Evolutionary conservation across 2,113 vertebrate genomes (phyloP), one percentile per base, ranked within the genome.

Genomic region (Podarcis raffonei): DNA sequence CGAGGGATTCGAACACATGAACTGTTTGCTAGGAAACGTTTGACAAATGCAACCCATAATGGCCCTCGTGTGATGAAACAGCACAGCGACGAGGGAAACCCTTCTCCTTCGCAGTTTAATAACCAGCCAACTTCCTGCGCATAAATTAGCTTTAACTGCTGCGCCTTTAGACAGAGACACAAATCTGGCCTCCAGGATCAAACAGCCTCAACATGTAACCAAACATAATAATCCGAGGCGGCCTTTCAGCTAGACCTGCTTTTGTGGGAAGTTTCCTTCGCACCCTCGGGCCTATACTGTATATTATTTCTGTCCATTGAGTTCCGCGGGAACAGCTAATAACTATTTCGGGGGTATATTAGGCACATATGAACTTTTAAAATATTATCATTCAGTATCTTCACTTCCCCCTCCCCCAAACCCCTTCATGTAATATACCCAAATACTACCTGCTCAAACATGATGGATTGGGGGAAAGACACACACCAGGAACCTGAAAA

Each of bases 401-500:
- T 23, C 25, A n/a, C 39, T 27, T 13, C 32, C 62, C n/a, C 6
- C 37, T 20, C 27, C n/a, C 9, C 9, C 8, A 62, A 62, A 35
- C 20, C 16, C 22, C 37, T 48, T 95, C 91, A 88, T 89, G 76
- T 92, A 94, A 97, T 96, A 96, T 96, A 95, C 92, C 96, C 74
- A 95, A 97, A 97, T 97, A 97, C 97, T 97, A 97, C 96, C 97
- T 96, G 96, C 96, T 96, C 97, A 97, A 97, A 97, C 96, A 97
- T 98, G 98, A 98, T 97, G 97, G 97, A 98, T 98, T 94, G 94
- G 92, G 27, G 92, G 92, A 93, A 94, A 96, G n/a, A 90, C 96
- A 92, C 90, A 92, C 95, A 96, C 94, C 95, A 97, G 97, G 96
- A 98, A 97, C 97, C 97, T 97, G 96, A 97, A 99, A 99, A 99